Base-by-base conservation (phyloP, 92 coral and sea anemone genomes). In the Phenganax subtilis region DNA sequence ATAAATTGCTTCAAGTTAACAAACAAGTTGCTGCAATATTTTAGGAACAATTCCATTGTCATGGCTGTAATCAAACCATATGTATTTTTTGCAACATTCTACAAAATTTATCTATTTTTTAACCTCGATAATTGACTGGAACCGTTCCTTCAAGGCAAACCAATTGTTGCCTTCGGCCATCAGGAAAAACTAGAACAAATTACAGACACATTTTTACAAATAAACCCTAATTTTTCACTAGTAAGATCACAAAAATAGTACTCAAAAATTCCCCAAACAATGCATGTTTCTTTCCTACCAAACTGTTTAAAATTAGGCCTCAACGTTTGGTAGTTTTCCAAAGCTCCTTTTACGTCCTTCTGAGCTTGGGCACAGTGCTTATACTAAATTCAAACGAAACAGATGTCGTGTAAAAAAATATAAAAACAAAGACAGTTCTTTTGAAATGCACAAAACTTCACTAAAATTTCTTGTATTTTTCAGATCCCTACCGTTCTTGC, bases 101-200 rank as follows among this genome's bases (percentile, higher is more conserved):
- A 37, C 47, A 5, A 37, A 37, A 37, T 37, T 37, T 5, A 37
- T 37, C 47, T 37, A 37, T 37, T 37, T 37, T 37, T 37, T 5
- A 37, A 92, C 97, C 92, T 81, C 90, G 82, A 55, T 84, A 90
- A 56, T 56, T 16, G 5, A 92, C 94, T 58, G 97, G 97, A 80
- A 92, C 85, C n/a, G 97, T 92, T 11, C 97, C 97, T 61, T 87
- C 88, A 56, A 92, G 81, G 55, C 88, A 86, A 57, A 92, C 80
- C 20, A 92, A 71, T 25, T 90, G 92, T 55, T 29, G 73, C 56
- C 80, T 88, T 25, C 88, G 61, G 1, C 97, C 97, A 90, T 92
- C 90, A 84, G 91, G 91, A 80, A 83, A 89, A 11, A 75, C 97
- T 92, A 58, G 60, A 15, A 10, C 8, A 28, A 30, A 44, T 20